These are phyloP conservation scores for Tenrec ecaudatus DNA, from an alignment of 2,113 vertebrate species.

Conservation along the genomic window DNA sequence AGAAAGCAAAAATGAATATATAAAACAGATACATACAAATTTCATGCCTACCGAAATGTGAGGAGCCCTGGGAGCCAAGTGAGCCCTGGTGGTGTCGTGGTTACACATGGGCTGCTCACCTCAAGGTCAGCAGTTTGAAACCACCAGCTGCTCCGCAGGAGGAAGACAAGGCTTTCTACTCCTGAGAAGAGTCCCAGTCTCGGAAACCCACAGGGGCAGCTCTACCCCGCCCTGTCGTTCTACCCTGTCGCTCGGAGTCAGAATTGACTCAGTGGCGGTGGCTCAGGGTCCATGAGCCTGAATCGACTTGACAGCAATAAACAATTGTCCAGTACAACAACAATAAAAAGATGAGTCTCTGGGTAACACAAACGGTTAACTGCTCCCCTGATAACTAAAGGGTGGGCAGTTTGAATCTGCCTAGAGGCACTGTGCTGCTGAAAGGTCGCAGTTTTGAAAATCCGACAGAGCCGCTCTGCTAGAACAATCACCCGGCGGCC, in stretches of 20 bases:
- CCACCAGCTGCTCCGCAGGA: too few species aligned
- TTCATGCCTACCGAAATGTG: too few species aligned
- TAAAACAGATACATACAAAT: too few species aligned
- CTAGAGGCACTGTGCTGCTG: not conserved
- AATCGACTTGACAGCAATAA: not conserved
- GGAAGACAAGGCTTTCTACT: too few species aligned
- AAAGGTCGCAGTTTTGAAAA: not conserved
- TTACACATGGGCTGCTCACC: too few species aligned
- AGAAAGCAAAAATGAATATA: too few species aligned
- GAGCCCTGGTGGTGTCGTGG: too few species aligned
- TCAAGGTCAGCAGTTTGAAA: too few species aligned
- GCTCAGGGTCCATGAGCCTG: not conserved
- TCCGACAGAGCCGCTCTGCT: not conserved
- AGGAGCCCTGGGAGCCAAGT: too few species aligned
- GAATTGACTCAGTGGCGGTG: not conserved
- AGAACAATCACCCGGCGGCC: not conserved
- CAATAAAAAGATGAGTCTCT: not conserved
- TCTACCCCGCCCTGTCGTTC: not conserved
- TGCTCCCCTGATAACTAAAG: not conserved
- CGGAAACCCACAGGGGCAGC: not conserved
- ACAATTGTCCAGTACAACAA: too few species aligned
- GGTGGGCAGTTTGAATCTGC: not conserved
- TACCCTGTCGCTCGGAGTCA: not conserved
- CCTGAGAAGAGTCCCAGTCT: not conserved
- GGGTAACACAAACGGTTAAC: not conserved